Base-by-base conservation (phyloP, 2,797 vertebrate genomes). In the Meriones psammophilus region DNA sequence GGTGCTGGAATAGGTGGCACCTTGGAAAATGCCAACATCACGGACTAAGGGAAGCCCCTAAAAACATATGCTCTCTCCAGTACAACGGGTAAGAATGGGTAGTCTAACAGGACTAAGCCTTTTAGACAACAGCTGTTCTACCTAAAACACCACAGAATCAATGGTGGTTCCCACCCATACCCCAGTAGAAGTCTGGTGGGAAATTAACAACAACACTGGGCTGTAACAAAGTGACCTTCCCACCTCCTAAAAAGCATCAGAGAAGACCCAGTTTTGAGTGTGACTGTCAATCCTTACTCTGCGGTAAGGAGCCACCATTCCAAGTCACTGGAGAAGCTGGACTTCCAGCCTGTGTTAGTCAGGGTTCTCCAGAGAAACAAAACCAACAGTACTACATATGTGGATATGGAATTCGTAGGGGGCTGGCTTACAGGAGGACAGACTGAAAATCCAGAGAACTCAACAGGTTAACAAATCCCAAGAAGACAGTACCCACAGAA, bases 21-120 rank as follows among this genome's bases (percentile, higher is more conserved):
- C 33, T 60, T 95, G 39, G 28, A 94, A 94, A 95, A 89, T 78
- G 26, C 42, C 64, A 74, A 22, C 18, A 62, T 30, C n/a, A 64
- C 3, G 56, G 42, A 66, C 3, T 20, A 54, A 88, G 88, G 24
- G 62, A 42, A 77, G 42, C n/a, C 20, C 58, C 14, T 9, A 71
- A 88, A 6, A 68, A 88, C 79, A 86, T 22, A 84, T 86, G 20
- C 30, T 26, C 3, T 84, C 15, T 76, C 6, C 46, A 42, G 8
- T 20, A 73, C 46, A 83, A 66, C 26, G 2, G 28, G 26, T 77
- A 46, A 54, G 73, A 91, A 73, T 26, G 39, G 9, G 46, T 14
- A 81, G 2, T 13, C 60, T 54, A 42, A 28, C 28, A 68, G 90
- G 54, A 83, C 18, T 71, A 15, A 90, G 54, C 26, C 8, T 36